A percentile compares a stretch with the other conserved stretches of the same genome.
Evolutionary conservation across 2,113 vertebrate species (phyloP).

Genomic region (Taurulus bubalis): DNA sequence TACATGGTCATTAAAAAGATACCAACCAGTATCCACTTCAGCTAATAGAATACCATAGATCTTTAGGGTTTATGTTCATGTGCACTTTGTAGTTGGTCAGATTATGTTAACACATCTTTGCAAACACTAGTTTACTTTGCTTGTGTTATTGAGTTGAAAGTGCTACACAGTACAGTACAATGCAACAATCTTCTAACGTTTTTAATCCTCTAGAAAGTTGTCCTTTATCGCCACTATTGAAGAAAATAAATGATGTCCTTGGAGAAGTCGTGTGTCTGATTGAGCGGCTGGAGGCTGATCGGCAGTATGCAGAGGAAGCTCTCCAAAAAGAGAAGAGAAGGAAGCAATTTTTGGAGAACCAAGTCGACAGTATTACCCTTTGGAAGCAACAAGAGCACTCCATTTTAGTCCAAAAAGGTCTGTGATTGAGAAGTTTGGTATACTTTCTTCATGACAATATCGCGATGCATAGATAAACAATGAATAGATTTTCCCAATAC

Average conservation of each 20-base stretch:
- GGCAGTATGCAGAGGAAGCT: slow-evolving; percentile 84
- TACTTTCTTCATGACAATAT: background rate
- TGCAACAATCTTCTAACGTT: slow-evolving; percentile 19
- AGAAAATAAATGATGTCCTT: slow-evolving; percentile 84
- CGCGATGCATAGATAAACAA: background rate
- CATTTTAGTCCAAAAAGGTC: slow-evolving; percentile 84
- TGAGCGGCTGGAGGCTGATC: slow-evolving; percentile 86
- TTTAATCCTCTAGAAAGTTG: slow-evolving; percentile 61
- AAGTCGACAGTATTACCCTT: slow-evolving; percentile 82
- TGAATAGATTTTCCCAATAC: background rate
- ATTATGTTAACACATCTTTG: background rate
- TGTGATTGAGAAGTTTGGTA: background rate
- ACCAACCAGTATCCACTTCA: background rate
- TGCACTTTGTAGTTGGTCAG: background rate
- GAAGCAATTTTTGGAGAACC: slow-evolving; percentile 72
- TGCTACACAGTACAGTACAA: background rate
- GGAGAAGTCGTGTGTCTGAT: slow-evolving; percentile 86
- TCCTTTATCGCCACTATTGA: slow-evolving; percentile 74
- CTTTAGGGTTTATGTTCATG: background rate
- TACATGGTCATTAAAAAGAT: background rate
- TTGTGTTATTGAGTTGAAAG: slow-evolving; percentile 3
- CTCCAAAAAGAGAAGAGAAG: slow-evolving; percentile 82
- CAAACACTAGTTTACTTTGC: background rate
- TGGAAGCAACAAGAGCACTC: slow-evolving; percentile 86
- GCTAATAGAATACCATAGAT: background rate